Base-by-base conservation (phyloP, 2,113 vertebrate genomes). In the Hiodon tergisus region DNA sequence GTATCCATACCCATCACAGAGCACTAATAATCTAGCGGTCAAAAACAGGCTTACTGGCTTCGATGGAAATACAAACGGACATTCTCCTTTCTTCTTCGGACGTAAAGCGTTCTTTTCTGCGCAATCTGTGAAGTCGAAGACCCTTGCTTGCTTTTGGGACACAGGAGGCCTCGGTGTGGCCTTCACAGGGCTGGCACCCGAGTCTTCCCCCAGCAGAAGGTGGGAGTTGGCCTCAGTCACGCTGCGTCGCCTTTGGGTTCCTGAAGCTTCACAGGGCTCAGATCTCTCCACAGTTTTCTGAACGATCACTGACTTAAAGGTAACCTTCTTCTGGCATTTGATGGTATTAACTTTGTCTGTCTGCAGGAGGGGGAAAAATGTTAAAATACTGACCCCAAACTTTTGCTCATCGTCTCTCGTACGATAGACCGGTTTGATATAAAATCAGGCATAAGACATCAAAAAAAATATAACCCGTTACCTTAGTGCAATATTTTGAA, bases 101-200 rank as follows among this genome's bases (percentile, higher is more conserved):
- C 88, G 86, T 72, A 85, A 85, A 0, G 73, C 48, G 9, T 89
- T 74, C 7, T 17, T 76, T 0, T 86, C 80, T 8, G 0, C 0
- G 4, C 79, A 53, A n/a, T 55, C 59, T 8, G 11, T 10, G 73
- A 91, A 90, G 72, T 86, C 74, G 75, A 92, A 91, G 68, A 91
- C 81, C 46, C n/a, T 83, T 5, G 69, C 79, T 50, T 47, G 61
- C 10, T 60, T 9, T 3, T 47, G 68, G 10, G 11, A 47, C 9
- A 13, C 2, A 14, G 9, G 7, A 14, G 9, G 7, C 10, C 52
- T 17, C 16, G 13, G 47, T 6, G 1, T n/a, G 4, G 31, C 71
- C 2, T 31, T 79, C 3, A 4, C 8, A 65, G 54, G 4, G 54
- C 46, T 31, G 31, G 65, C 63, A 14, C 5, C 31, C 54, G 4